These are phyloP conservation scores for Aotus griseimembra DNA, from an alignment of 2,797 vertebrate species.

Conservation along the genomic window DNA sequence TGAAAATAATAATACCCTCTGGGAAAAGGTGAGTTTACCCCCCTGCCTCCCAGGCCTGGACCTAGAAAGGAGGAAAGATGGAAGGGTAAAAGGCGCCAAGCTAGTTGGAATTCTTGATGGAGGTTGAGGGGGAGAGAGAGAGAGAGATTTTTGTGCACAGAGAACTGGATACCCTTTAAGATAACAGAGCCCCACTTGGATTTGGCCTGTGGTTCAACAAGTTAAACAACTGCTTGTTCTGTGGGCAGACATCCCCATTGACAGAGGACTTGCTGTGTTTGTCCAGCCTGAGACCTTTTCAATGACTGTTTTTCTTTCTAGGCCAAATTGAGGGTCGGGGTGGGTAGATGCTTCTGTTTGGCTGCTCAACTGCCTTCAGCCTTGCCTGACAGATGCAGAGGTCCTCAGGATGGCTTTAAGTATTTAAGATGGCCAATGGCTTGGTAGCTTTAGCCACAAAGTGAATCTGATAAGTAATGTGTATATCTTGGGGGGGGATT, in stretches of 20 bases:
- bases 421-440: constrained; percentile 21
- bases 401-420: background rate
- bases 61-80: constrained; percentile 16
- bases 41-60: background rate
- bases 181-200: constrained; percentile 50
- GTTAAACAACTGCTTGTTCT: constrained; percentile 73
- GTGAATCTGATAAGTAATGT: constrained; percentile 1
- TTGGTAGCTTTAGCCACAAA: background rate
- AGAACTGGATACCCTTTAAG: constrained; percentile 76
- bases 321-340: constrained; percentile 40
- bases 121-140: background rate
- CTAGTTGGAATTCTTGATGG: background rate
- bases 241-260: constrained; percentile 62
- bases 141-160: constrained; percentile 15
- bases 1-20: constrained; percentile 67
- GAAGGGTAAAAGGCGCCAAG: background rate
- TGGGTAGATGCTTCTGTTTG: constrained; percentile 34
- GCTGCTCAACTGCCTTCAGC: background rate
- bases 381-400: background rate
- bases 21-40: constrained; percentile 71
- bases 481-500: background rate
- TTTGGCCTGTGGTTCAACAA: constrained; percentile 81
- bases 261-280: constrained; percentile 77
- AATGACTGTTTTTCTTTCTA: constrained; percentile 76
- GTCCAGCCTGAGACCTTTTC: constrained; percentile 74